Percentiles rank a stretch among this genome's conserved stretches.
Conservation (phyloP, 2,113 vertebrate species). For the Dipodomys merriami region DNA sequence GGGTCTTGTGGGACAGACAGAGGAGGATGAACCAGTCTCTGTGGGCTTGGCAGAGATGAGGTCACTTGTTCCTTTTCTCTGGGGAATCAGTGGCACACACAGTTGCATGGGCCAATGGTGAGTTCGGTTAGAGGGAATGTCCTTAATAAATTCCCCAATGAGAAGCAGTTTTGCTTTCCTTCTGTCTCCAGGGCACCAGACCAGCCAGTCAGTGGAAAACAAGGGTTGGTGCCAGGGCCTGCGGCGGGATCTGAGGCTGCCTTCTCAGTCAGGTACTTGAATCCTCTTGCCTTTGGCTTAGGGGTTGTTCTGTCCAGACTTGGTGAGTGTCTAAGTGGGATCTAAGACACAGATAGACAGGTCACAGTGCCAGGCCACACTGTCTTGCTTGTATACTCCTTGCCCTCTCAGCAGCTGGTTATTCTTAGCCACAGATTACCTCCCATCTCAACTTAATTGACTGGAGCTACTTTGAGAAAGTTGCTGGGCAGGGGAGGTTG, state of each 20-base stretch:
- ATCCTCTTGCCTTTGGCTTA: neutral
- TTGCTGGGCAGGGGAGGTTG: neutral
- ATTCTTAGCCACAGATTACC: neutral
- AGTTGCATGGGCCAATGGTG: constrained; percentile 59
- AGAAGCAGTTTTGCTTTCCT: constrained; percentile 63
- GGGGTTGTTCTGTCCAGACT: neutral
- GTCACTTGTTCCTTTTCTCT: constrained; percentile 45
- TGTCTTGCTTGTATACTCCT: neutral
- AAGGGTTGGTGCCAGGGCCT: constrained; percentile 61
- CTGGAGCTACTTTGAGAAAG: constrained; percentile 15
- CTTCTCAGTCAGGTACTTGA: constrained; percentile 65
- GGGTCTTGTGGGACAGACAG: neutral
- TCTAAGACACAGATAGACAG: neutral
- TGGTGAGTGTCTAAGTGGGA: neutral
- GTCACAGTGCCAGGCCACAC: neutral
- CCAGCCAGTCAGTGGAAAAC: constrained; percentile 60
- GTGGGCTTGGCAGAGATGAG: neutral
- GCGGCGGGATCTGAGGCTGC: neutral
- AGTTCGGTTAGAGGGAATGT: constrained; percentile 25
- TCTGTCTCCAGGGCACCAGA: neutral
- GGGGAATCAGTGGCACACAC: constrained; percentile 30
- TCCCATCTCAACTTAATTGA: neutral
- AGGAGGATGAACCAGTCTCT: neutral
- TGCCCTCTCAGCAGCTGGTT: neutral
- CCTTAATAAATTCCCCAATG: constrained; percentile 64